Conservation (phyloP, 2,888 invertebrate species). For the Gymnosoma rotundatum region DNA sequence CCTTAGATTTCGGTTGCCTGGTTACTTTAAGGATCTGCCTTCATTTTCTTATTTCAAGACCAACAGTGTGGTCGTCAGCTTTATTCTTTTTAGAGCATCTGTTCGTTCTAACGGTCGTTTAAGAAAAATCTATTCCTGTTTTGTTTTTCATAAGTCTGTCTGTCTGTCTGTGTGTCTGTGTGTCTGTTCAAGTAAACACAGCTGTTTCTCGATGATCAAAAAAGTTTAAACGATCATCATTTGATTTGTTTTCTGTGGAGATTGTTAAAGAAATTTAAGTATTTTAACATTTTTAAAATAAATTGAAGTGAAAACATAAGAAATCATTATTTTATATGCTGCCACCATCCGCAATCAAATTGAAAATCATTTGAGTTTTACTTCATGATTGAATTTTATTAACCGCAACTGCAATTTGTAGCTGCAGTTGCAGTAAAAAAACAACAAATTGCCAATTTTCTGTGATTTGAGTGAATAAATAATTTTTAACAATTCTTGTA, state of each 20-base stretch:
- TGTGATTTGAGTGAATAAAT: conserved; percentile 49
- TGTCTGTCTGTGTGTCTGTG: too few relatives aligned
- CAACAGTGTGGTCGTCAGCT: conserved; percentile 1
- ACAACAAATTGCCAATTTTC: conserved; percentile 41
- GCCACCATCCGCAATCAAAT: conserved; percentile 16
- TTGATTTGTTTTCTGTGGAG: background rate
- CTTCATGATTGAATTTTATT: conserved; percentile 49
- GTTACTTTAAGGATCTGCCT: conserved; percentile 8
- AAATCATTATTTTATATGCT: conserved; percentile 10
- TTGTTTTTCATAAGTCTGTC: background rate
- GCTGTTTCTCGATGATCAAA: conserved; percentile 43
- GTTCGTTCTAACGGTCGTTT: conserved; percentile 62
- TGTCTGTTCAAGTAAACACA: conserved; percentile 46
- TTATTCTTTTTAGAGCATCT: conserved; percentile 51
- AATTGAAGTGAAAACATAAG: conserved; percentile 23
- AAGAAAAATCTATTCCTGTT: conserved; percentile 31
- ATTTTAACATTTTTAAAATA: conserved; percentile 20
- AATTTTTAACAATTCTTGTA: conserved; percentile 37
- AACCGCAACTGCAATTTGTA: conserved; percentile 58
- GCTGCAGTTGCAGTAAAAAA: conserved; percentile 27
- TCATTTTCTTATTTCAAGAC: background rate
- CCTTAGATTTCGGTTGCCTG: conserved; percentile 38
- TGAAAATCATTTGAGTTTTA: conserved; percentile 21
- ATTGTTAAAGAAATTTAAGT: conserved; percentile 1
- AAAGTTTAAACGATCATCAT: conserved; percentile 37